These are phyloP conservation scores for Conops quadrifasciatus DNA, from an alignment of 2,888 invertebrate genomes.

Conservation along the genomic window DNA sequence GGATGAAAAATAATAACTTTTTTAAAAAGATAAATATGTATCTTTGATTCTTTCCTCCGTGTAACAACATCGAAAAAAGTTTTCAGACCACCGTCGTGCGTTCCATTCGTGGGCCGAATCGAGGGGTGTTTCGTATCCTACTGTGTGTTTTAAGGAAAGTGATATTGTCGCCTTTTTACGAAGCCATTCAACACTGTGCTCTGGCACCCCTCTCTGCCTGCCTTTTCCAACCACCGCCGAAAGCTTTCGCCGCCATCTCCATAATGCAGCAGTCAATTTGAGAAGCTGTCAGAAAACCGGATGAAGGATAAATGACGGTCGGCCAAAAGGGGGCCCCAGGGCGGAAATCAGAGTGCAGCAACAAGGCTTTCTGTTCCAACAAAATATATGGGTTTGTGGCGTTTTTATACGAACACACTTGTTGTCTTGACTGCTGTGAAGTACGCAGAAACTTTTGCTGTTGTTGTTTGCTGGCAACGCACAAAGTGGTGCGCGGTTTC, in stretches of 20 bases:
- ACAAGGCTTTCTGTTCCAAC: neutral
- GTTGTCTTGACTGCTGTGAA: neutral
- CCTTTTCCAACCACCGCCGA: neutral
- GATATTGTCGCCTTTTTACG: constrained; percentile 28
- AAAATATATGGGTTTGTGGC: constrained; percentile 16
- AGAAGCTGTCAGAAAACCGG: constrained; percentile 36
- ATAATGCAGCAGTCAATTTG: constrained; percentile 27
- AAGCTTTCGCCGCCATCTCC: neutral
- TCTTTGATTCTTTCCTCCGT: too few species aligned
- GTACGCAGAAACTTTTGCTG: neutral
- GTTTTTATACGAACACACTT: constrained; percentile 12
- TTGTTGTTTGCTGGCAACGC: constrained; percentile 28
- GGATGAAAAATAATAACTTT: too few species aligned
- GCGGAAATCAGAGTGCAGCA: neutral
- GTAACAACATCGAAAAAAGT: too few species aligned
- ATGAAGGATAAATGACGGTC: constrained; percentile 11
- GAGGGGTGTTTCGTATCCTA: too few species aligned
- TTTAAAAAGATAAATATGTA: too few species aligned
- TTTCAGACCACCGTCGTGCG: too few species aligned
- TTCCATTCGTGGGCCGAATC: too few species aligned
- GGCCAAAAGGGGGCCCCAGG: neutral
- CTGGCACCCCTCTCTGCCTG: neutral
- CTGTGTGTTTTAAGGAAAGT: neutral
- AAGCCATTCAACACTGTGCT: neutral
- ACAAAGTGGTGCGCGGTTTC: constrained; percentile 39